Percentiles rank a stretch among this genome's conserved stretches.
Conservation (phyloP, 2,888 invertebrate genomes). For the Encarsia formosa region DNA sequence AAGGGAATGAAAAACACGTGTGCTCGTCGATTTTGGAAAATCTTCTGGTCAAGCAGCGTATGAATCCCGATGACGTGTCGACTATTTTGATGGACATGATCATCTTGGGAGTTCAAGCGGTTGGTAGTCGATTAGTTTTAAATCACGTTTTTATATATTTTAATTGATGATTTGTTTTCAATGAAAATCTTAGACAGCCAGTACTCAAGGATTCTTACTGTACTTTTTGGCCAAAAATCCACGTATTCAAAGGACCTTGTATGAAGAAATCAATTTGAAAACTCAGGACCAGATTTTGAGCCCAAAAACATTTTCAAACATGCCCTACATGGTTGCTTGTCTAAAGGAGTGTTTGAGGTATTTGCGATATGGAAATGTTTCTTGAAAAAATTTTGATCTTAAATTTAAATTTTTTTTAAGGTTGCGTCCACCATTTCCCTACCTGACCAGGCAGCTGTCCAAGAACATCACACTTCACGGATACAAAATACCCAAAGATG, state of each 20-base stretch:
- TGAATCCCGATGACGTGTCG: constrained; percentile 60
- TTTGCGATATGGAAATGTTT: background rate
- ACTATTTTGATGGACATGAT: constrained; percentile 65
- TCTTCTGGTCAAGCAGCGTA: constrained; percentile 56
- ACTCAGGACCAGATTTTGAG: constrained; percentile 42
- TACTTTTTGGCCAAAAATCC: constrained; percentile 67
- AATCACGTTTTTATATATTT: background rate
- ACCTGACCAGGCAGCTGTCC: constrained; percentile 59
- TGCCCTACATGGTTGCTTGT: constrained; percentile 62
- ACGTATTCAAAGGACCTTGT: constrained; percentile 59
- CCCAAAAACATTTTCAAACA: constrained; percentile 38
- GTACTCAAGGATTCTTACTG: constrained; percentile 61
- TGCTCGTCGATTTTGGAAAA: constrained; percentile 54
- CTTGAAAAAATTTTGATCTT: background rate
- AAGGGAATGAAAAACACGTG: background rate
- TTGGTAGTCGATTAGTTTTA: constrained; percentile 37
- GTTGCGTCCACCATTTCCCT: constrained; percentile 63
- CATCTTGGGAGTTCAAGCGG: constrained; percentile 64
- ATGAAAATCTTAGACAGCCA: constrained; percentile 53
- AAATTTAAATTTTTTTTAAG: constrained; percentile 46
- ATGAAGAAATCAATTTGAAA: constrained; percentile 57
- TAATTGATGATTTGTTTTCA: too few relatives aligned
- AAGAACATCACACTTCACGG: constrained; percentile 60
- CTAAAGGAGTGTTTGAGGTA: constrained; percentile 63
- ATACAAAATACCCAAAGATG: constrained; percentile 55